A percentile compares a stretch with the other conserved stretches of the same genome.
Conservation (phyloP, 2,113 vertebrate genomes). For the Taxidea taxus region DNA sequence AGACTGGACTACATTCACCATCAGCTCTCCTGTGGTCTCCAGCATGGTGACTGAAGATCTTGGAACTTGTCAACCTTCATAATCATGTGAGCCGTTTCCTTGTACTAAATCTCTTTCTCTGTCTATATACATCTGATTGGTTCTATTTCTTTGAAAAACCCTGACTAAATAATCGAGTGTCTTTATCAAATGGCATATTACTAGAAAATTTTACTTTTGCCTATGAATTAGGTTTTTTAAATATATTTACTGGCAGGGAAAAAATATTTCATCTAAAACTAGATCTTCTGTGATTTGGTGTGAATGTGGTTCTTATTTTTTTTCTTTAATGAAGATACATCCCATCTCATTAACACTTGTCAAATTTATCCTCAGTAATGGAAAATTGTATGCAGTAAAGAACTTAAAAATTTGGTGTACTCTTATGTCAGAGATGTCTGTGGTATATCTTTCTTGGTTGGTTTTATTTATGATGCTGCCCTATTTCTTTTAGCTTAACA, state of each 20-base stretch:
- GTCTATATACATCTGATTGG: neutral
- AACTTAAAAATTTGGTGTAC: slow-evolving; percentile 13
- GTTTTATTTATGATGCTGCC: slow-evolving; percentile 5
- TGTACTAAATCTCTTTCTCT: neutral
- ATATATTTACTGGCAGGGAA: neutral
- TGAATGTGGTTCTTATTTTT: slow-evolving; percentile 44
- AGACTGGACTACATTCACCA: neutral
- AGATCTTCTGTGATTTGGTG: neutral
- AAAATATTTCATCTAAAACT: slow-evolving; percentile 23
- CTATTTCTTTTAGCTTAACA: slow-evolving; percentile 15
- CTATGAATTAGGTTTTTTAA: neutral
- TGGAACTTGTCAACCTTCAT: neutral
- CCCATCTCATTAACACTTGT: slow-evolving; percentile 34
- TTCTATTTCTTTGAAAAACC: neutral
- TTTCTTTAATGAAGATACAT: slow-evolving; percentile 19
- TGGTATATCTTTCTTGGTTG: neutral
- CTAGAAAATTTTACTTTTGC: neutral
- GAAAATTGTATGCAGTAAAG: slow-evolving; percentile 33
- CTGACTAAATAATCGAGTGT: neutral
- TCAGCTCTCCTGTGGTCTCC: neutral
- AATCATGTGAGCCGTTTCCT: neutral
- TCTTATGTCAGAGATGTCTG: slow-evolving; percentile 35
- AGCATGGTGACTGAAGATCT: neutral
- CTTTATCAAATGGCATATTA: neutral
- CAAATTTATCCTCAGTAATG: neutral